Base-by-base conservation (phyloP, 2,113 vertebrate species). In the Trogon melanurus region DNA sequence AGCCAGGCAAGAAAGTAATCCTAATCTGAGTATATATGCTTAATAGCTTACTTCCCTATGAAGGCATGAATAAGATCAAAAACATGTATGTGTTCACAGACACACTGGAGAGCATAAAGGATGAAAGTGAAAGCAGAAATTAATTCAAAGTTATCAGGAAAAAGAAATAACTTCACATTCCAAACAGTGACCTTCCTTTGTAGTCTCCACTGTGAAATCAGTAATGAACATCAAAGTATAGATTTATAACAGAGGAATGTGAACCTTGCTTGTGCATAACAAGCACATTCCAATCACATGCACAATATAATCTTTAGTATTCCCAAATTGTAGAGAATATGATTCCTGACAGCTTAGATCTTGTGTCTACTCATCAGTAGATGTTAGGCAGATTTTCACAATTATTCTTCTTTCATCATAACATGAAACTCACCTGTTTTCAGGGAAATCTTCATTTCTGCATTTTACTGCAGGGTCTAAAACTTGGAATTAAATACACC, bases 1-100 rank as follows among this genome's bases (percentile, higher is more conserved):
- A 74, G 8, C 8, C 0, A 0, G 79, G 9, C 3, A 90, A 57
- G 2, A 27, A 72, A 48, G 13, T 36, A 47, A n/a, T 16, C 9
- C 6, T 69, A 64, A 27, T 51, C 25, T 67, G 13, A 48, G 36
- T 62, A 50, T 74, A 85, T 90, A 25, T 64, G 11, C 9, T 79
- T 12, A 47, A 41, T 41, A 79, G 38, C 6, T 65, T 69, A 29
- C 26, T 81, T 57, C 54, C 21, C 3, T 57, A 5, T 36, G 10
- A 84, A 83, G 41, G 21, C 22, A 83, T 53, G 61, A 79, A 60
- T 72, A 83, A 47, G 26, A 61, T 76, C 13, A 53, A 53, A 88
- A 61, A 1, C 5, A 50, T 23, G 6, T 32, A 36, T 17, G 1
- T 75, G 5, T 80, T 85, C n/a, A 73, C 6, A 80, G 18, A 65